phyloP scores from a whole-genome alignment of 2,113 vertebrate genomes.

The Tringa solitaria region DNA sequence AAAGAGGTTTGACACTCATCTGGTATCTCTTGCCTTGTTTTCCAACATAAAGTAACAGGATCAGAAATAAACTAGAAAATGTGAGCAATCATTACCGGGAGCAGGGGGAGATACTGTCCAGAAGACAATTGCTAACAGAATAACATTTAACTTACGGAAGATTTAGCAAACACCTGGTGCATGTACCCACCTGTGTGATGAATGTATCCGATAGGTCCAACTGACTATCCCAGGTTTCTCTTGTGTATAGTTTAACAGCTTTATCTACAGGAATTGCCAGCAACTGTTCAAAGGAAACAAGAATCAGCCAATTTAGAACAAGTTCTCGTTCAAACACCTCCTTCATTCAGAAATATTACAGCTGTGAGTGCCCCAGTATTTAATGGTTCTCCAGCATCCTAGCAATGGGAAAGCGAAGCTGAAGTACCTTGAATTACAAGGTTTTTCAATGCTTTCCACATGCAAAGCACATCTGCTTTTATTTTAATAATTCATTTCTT shows the following conservation, averaged over 20 bases:
- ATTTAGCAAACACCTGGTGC: not conserved
- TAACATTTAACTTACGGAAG: not conserved
- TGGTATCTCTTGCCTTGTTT: not conserved
- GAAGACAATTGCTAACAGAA: not conserved
- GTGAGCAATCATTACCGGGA: not conserved
- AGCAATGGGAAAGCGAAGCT: not conserved
- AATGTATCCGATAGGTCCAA: conserved; percentile 80
- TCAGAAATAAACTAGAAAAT: not conserved
- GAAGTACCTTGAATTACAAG: not conserved
- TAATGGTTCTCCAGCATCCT: not conserved
- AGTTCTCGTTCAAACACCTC: not conserved
- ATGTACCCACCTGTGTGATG: conserved; percentile 80
- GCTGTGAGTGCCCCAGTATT: not conserved
- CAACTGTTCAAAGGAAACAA: conserved; percentile 73
- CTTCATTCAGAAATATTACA: not conserved
- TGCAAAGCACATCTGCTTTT: not conserved
- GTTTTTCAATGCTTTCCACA: not conserved
- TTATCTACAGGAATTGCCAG: conserved; percentile 91
- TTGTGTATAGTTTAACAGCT: conserved; percentile 84
- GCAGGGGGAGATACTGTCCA: not conserved
- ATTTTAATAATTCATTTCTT: not conserved
- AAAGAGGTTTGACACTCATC: not conserved
- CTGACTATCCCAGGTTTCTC: conserved; percentile 83
- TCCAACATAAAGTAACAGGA: not conserved
- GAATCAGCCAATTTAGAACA: not conserved